phyloP scores from a whole-genome alignment of 2,888 invertebrate genomes.

The Rhaphigaster nebulosa region DNA sequence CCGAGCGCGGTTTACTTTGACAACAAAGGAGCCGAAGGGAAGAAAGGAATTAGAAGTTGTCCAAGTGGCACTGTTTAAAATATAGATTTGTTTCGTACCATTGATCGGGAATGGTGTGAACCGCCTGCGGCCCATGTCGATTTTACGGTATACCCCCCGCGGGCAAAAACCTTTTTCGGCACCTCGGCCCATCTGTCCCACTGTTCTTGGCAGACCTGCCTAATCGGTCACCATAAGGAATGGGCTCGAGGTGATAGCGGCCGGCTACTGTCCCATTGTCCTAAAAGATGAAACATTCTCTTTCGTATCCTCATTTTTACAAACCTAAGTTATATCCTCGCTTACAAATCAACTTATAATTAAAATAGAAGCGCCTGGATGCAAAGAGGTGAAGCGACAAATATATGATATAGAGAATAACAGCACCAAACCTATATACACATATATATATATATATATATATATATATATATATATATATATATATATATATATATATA shows the following conservation, averaged over 20 bases:
- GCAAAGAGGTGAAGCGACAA: no score
- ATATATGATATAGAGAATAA: no score
- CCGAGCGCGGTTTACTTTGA: conserved; percentile 17
- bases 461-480: no score
- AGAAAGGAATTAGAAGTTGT: conserved; percentile 46
- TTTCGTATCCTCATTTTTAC: not conserved
- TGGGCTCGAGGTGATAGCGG: not conserved
- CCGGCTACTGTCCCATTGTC: not conserved
- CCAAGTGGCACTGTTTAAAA: conserved; percentile 48
- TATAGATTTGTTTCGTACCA: conserved; percentile 49
- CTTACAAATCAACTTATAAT: no score
- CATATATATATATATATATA: no score
- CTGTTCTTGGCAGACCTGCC: conserved; percentile 6
- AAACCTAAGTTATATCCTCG: not conserved
- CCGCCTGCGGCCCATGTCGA: not conserved
- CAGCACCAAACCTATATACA: no score
- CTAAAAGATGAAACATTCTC: not conserved
- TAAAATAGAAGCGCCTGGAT: no score
- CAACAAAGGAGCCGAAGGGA: conserved; percentile 23
- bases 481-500: no score
- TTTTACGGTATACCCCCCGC: conserved; percentile 48
- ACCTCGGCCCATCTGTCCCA: conserved; percentile 47
- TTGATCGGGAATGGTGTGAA: conserved; percentile 47
- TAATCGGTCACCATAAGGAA: conserved; percentile 7
- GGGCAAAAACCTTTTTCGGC: conserved; percentile 43